Evolutionary conservation across 2,113 vertebrate genomes (phyloP), one percentile per base, ranked within the genome.

Genomic region (Edolisoma coerulescens): DNA sequence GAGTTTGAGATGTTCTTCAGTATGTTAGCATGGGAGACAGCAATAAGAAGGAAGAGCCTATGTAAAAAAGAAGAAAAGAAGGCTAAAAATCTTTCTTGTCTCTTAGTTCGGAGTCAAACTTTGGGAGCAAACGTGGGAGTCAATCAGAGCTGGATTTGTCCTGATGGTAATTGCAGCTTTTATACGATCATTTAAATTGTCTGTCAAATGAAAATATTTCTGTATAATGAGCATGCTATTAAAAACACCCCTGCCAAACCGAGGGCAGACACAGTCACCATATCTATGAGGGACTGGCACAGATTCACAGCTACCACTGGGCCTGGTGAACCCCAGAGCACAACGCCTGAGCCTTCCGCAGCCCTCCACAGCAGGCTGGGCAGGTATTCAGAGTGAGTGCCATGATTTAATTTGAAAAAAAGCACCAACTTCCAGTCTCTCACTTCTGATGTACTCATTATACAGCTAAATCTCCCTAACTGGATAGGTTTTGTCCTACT

Each of bases 131-230:
- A 95, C 0, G 33, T 96, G 88, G 95, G 92, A 96, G 95, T 94
- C 96, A 96, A 90, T 96, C 96, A 97, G 90, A 92, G 90, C 52
- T 94, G 90, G 90, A 96, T 95, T 94, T 96, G 95, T 94, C 92
- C 95, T 96, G 92, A 97, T 96, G 95, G 95, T 95, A 95, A 96
- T 96, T 96, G 93, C 95, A 95, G 95, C 93, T 96, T 96, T 95
- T 94, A 97, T 89, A 89, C 47, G 76, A 96, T 95, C 93, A 82
- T 89, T 97, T 96, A 96, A 96, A 96, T 96, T 92, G 92, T 97
- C 96, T 96, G 92, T 96, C 96, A 96, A 96, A 94, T 90, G 95
- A 97, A 96, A 96, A 97, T 96, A 96, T 95, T 97, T 97, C 94
- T 93, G 96, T 96, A 95, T 97, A 95, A 97, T 95, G 96, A 97